These are phyloP conservation scores for Monochamus saltuarius DNA, from an alignment of 1,140 invertebrate species.

Conservation along the genomic window DNA sequence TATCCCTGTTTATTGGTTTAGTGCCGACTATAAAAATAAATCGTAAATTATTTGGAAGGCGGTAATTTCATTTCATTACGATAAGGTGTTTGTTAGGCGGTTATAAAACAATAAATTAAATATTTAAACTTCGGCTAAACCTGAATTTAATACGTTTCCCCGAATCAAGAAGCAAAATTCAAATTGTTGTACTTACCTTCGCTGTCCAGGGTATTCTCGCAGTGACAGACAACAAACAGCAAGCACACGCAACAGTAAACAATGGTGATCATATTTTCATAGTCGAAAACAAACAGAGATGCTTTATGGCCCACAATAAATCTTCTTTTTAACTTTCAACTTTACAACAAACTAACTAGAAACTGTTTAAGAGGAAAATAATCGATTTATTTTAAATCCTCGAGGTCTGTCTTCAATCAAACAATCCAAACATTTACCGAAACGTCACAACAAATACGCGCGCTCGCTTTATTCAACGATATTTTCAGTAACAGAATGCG, in stretches of 20 bases:
- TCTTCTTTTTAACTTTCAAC: slow-evolving; percentile 25
- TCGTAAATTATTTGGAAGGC: slow-evolving; percentile 13
- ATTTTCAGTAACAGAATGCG: slow-evolving; percentile 2
- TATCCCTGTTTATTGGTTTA: slow-evolving; percentile 14
- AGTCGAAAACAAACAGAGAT: slow-evolving; percentile 13
- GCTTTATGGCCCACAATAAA: slow-evolving; percentile 25
- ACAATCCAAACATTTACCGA: slow-evolving; percentile 43
- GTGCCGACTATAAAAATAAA: slow-evolving; percentile 19
- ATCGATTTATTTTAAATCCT: slow-evolving; percentile 39
- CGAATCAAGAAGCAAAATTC: background rate
- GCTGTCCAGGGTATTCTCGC: slow-evolving; percentile 11
- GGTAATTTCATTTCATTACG: no score
- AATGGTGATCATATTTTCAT: slow-evolving; percentile 27
- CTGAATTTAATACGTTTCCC: background rate
- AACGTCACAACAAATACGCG: slow-evolving; percentile 35
- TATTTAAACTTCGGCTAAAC: no score
- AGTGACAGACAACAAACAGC: slow-evolving; percentile 14
- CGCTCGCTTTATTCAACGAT: slow-evolving; percentile 12
- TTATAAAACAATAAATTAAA: no score
- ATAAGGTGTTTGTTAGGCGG: no score
- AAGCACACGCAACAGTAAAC: slow-evolving; percentile 26
- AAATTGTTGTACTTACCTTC: slow-evolving; percentile 29
- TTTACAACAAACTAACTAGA: slow-evolving; percentile 24
- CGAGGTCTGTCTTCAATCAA: slow-evolving; percentile 38
- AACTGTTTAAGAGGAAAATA: slow-evolving; percentile 32